These are phyloP conservation scores for Lepus americanus DNA, from an alignment of 2,113 vertebrate genomes.

Conservation along the genomic window DNA sequence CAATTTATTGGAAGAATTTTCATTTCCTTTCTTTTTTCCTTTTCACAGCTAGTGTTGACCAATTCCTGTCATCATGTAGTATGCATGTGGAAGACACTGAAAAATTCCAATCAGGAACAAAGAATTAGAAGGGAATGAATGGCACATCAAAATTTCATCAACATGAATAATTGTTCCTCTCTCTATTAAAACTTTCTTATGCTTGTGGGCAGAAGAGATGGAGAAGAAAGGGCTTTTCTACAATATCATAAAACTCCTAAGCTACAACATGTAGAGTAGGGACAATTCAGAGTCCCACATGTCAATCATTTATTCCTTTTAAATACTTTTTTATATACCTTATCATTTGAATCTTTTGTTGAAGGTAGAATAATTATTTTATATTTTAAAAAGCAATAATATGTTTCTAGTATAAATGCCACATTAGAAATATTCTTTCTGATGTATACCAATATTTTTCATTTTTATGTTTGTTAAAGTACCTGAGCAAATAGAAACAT, in stretches of 20 bases:
- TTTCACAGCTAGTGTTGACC: not conserved
- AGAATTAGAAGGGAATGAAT: not conserved
- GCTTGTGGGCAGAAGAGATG: not conserved
- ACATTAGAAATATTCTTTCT: constrained; percentile 48
- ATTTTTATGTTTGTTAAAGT: constrained; percentile 45
- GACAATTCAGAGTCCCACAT: not conserved
- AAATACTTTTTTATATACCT: not conserved
- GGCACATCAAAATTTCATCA: not conserved
- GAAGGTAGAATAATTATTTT: constrained; percentile 6
- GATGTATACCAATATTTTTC: constrained; percentile 35
- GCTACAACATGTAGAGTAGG: not conserved
- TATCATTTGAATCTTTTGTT: constrained; percentile 8
- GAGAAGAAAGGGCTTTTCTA: not conserved
- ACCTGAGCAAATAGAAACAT: constrained; percentile 44
- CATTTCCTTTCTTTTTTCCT: not conserved
- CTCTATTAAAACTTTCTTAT: not conserved
- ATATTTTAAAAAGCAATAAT: constrained; percentile 27
- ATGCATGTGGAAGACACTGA: not conserved
- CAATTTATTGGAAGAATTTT: not conserved
- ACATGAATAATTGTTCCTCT: not conserved
- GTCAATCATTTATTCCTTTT: not conserved
- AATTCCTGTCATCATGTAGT: not conserved
- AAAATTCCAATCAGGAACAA: not conserved
- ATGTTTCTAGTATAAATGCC: constrained; percentile 30
- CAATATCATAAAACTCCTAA: not conserved